These are phyloP conservation scores for Invenusta paracnida DNA, from an alignment of 2,888 invertebrate genomes.

Conservation along the genomic window DNA sequence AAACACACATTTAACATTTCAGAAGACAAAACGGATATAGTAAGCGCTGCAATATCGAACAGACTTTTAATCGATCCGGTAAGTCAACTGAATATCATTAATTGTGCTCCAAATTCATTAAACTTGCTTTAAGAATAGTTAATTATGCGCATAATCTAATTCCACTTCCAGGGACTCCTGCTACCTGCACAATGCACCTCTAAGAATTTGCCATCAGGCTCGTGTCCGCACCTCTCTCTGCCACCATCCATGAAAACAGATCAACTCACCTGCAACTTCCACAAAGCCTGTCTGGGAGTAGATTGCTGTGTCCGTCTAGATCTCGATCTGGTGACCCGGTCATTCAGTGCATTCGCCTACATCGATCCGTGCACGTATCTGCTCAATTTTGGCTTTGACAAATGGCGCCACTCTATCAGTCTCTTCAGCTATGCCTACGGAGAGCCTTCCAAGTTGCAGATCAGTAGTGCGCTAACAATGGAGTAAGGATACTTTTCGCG, in stretches of 20 bases:
- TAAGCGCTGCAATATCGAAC: too few relatives aligned
- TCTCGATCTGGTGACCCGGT: slow-evolving; percentile 12
- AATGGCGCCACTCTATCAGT: slow-evolving; percentile 10
- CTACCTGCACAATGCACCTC: neutral
- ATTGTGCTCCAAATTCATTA: too few relatives aligned
- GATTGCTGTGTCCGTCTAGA: slow-evolving; percentile 46
- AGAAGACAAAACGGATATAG: too few relatives aligned
- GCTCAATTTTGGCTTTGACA: slow-evolving; percentile 24
- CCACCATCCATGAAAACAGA: neutral
- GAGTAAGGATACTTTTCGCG: too few relatives aligned
- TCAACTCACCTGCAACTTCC: slow-evolving; percentile 45
- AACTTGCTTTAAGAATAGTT: too few relatives aligned
- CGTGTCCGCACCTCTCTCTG: neutral
- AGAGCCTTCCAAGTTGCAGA: neutral
- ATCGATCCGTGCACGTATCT: slow-evolving; percentile 32
- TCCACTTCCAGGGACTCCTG: neutral
- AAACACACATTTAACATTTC: too few relatives aligned
- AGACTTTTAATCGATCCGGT: too few relatives aligned
- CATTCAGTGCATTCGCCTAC: slow-evolving; percentile 24
- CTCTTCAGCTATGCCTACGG: slow-evolving; percentile 27
- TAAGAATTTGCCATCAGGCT: neutral
- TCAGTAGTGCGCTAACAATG: slow-evolving; percentile 3
- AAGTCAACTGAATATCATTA: too few relatives aligned
- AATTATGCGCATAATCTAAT: too few relatives aligned
- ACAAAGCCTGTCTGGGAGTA: slow-evolving; percentile 48